phyloP scores from a whole-genome alignment of 2,888 invertebrate genomes.

The Chirona hameri region DNA sequence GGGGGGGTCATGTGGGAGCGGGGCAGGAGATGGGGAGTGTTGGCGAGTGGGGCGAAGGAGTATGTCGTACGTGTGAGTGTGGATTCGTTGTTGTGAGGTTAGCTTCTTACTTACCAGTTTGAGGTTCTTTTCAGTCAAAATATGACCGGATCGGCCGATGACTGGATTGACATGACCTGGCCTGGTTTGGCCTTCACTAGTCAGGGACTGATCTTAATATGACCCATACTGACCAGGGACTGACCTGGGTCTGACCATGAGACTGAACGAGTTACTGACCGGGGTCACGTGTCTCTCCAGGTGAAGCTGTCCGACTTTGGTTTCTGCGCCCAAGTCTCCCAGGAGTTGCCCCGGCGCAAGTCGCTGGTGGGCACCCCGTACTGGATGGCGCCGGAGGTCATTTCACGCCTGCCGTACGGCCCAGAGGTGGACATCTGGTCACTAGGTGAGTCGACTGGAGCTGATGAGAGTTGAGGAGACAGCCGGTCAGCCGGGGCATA shows the following conservation, averaged over 20 bases:
- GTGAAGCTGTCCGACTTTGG: conserved; percentile 97
- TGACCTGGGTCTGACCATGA: not conserved
- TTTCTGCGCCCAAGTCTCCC: conserved; percentile 95
- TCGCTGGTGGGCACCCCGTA: conserved; percentile 98
- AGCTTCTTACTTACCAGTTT: too few relatives aligned
- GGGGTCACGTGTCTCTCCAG: conserved; percentile 45
- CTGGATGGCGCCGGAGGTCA: conserved; percentile 99
- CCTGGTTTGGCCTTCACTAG: too few relatives aligned
- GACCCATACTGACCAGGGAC: not conserved
- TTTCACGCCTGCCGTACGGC: conserved; percentile 91
- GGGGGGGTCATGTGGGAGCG: not conserved
- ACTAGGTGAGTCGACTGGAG: conserved; percentile 58
- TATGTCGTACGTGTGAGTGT: too few relatives aligned
- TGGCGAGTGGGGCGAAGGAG: not conserved
- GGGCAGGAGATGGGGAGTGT: not conserved
- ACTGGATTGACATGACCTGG: too few relatives aligned
- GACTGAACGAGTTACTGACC: too few relatives aligned
- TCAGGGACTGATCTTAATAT: not conserved
- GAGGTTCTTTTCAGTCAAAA: too few relatives aligned
- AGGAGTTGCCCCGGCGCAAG: conserved; percentile 92
- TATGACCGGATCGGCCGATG: too few relatives aligned
- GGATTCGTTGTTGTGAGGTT: too few relatives aligned
- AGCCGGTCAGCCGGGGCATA: too few relatives aligned
- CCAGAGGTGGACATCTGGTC: conserved; percentile 96
- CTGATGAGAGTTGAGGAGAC: too few relatives aligned